Conservation (phyloP, 2,113 vertebrate genomes). For the Myanophis thanlyinensis region DNA sequence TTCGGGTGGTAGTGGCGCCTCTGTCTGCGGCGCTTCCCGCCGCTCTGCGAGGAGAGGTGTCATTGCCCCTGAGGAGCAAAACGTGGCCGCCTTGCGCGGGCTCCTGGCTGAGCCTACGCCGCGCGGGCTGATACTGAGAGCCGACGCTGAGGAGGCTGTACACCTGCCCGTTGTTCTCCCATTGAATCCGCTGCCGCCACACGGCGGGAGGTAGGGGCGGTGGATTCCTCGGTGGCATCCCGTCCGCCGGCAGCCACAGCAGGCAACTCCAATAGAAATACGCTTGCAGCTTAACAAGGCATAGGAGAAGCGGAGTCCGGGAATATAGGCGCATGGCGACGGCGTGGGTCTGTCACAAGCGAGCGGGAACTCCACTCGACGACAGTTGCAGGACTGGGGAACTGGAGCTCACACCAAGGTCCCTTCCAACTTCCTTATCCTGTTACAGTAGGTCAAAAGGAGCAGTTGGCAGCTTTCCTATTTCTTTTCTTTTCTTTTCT, state of each 20-base stretch:
- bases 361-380: not conserved
- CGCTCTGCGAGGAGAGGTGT: conserved; percentile 47
- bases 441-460: not conserved
- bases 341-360: not conserved
- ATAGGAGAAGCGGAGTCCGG: conserved; percentile 18
- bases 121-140: conserved; percentile 77
- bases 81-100: conserved; percentile 42
- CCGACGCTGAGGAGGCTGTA: conserved; percentile 85
- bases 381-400: not conserved
- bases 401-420: not conserved
- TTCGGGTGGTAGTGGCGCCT: not conserved
- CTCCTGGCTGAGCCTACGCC: conserved; percentile 67
- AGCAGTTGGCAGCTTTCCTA: not conserved
- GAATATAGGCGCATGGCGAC: conserved; percentile 56
- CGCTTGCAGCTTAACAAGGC: conserved; percentile 51
- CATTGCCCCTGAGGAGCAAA: conserved; percentile 57
- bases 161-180: conserved; percentile 89
- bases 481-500: not conserved
- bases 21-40: conserved; percentile 16
- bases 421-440: not conserved
- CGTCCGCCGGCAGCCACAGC: conserved; percentile 57
- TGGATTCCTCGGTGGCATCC: conserved; percentile 66
- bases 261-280: conserved; percentile 66
- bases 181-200: conserved; percentile 78
- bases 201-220: conserved; percentile 60